Evolutionary conservation across 2,797 vertebrate genomes (phyloP), one percentile per base, ranked within the genome.

Genomic region (Mormyrus hasselquistii): DNA sequence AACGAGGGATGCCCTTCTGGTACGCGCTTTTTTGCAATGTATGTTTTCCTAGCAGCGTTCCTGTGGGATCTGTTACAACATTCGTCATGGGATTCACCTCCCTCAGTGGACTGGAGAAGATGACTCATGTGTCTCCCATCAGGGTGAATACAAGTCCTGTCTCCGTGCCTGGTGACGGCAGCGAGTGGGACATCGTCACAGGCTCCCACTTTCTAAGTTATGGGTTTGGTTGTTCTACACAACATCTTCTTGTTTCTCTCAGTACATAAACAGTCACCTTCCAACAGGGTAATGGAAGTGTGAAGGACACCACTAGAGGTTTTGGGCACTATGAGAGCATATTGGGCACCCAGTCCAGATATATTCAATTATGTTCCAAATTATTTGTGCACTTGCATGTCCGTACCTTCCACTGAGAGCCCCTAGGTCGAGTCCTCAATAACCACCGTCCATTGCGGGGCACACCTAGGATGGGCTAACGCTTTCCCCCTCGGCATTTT

Each of bases 71-170:
- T 89, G 73, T 88, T 82, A 83, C 88, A 84, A 85, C 91, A 93
- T 92, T 93, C 91, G 92, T 92, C 87, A 59, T 88, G 91, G 90
- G 92, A 92, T 90, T 93, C 87, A 62, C 87, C 92, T 89, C 76
- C 88, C 57, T 86, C 86, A 57, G 12, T 65, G 84, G 90, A 84
- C 86, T 29, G 87, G 85, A 4, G 52, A 87, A 41, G 57, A 85
- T 89, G 90, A 76, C 76, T 90, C 76, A 88, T 88, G 86, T 53
- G 22, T 84, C 41, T 84, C 87, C 29, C 44, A 87, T 87, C 38
- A 9, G 52, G 62, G 49, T 84, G 22, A 49, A 87, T 25, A 12
- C 7, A 85, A 49, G 25, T 14, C 47, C 84, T 86, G 50, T 59
- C 16, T 57, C 29, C n/a, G 29, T 7, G 10, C 22, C 3, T 29